Evolutionary conservation across 2,797 vertebrate genomes (phyloP).

Genomic region (Aratinga solstitialis): DNA sequence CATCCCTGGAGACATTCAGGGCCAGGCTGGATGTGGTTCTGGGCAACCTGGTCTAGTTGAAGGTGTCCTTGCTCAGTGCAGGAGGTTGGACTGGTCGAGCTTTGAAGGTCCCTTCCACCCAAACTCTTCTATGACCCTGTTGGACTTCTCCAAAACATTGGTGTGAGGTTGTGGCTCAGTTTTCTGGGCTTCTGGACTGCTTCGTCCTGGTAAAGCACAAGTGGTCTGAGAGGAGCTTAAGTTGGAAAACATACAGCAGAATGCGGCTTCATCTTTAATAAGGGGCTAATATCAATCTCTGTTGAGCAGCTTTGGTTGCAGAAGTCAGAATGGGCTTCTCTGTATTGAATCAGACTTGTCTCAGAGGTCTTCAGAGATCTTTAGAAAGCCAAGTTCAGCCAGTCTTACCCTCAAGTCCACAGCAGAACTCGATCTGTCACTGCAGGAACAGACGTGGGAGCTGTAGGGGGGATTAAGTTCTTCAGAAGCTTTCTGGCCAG

Average conservation of each 20-base stretch:
- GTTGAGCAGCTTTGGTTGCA: neutral
- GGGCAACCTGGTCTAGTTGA: neutral
- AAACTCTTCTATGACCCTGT: neutral
- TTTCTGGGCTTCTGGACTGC: neutral
- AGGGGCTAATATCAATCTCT: neutral
- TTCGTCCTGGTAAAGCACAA: neutral
- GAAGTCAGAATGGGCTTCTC: neutral
- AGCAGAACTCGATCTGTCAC: neutral
- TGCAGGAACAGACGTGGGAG: neutral
- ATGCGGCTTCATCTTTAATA: neutral
- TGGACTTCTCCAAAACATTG: neutral
- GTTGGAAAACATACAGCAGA: neutral
- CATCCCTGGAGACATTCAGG: too few relatives aligned
- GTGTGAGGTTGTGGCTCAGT: neutral
- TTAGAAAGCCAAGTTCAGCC: neutral
- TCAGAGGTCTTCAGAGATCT: neutral
- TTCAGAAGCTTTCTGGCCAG: neutral
- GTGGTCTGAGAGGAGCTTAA: fast-evolving
- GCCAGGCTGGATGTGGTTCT: neutral
- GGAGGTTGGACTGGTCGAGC: neutral
- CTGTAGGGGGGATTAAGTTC: neutral
- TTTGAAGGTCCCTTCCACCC: neutral
- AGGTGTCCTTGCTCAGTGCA: neutral
- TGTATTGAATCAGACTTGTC: neutral
- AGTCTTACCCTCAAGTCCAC: neutral